These are phyloP conservation scores for Atherinomorus stipes DNA, from an alignment of 2,113 vertebrate species.

Conservation along the genomic window DNA sequence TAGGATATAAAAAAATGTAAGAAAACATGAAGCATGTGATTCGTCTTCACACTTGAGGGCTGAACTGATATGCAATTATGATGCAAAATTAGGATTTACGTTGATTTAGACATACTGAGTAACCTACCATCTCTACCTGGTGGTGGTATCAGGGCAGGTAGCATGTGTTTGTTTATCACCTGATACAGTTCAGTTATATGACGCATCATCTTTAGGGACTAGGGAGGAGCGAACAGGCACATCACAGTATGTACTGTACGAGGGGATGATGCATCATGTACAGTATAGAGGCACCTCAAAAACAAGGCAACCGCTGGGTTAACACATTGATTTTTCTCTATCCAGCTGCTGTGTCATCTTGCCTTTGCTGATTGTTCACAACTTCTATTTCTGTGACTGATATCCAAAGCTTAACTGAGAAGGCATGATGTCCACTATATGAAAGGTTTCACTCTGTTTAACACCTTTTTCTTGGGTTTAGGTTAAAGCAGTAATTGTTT, in stretches of 20 bases:
- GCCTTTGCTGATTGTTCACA: constrained; percentile 4
- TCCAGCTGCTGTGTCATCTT: background rate
- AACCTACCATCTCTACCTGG: background rate
- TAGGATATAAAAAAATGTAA: background rate
- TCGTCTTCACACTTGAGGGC: too few relatives aligned
- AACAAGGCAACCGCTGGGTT: background rate
- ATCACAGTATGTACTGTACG: constrained; percentile 17
- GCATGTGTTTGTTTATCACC: background rate
- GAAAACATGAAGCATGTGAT: background rate
- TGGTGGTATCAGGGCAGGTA: background rate
- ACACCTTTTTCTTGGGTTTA: background rate
- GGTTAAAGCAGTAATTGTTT: constrained; percentile 16
- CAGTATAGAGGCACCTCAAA: background rate
- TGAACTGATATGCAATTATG: too few relatives aligned
- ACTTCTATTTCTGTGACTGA: constrained; percentile 3
- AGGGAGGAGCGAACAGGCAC: background rate
- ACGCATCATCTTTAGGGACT: background rate
- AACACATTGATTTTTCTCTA: background rate
- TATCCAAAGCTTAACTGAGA: background rate
- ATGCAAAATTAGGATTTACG: too few relatives aligned
- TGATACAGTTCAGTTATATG: constrained; percentile 20
- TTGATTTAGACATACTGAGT: too few relatives aligned
- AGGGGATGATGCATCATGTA: background rate
- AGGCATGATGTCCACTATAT: background rate
- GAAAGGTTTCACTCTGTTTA: background rate